These are phyloP conservation scores for Glyphotaelius pellucidus DNA, from an alignment of 2,888 invertebrate species.

Conservation along the genomic window DNA sequence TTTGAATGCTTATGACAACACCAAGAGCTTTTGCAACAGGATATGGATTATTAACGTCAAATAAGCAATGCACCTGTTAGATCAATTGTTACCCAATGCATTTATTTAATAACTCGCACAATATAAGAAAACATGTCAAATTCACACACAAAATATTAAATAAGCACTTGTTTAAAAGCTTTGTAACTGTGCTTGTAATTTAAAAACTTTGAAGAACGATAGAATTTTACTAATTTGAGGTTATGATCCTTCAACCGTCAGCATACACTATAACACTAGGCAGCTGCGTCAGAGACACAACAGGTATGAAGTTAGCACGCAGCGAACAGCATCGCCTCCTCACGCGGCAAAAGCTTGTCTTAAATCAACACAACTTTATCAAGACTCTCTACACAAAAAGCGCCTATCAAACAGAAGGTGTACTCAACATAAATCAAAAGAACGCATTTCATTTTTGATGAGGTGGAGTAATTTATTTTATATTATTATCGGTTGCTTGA, in stretches of 20 bases:
- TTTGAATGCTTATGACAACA: neutral
- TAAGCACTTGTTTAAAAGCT: neutral
- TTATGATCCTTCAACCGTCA: constrained; percentile 47
- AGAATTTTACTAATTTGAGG: constrained; percentile 29
- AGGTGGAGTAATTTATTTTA: neutral
- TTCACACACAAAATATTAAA: neutral
- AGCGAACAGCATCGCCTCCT: neutral
- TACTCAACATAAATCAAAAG: neutral
- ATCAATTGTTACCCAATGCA: neutral
- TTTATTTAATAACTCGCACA: neutral
- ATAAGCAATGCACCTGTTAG: constrained; percentile 5
- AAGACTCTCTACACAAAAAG: neutral
- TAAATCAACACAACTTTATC: neutral
- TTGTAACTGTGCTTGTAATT: neutral
- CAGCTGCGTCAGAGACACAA: constrained; percentile 45
- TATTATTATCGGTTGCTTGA: neutral
- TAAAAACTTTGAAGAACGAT: neutral
- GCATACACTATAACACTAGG: constrained; percentile 16
- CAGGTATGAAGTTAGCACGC: constrained; percentile 53
- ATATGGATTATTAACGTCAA: neutral
- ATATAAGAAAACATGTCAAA: neutral
- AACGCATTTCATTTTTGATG: neutral
- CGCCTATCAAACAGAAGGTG: neutral
- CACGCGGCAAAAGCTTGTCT: constrained; percentile 35
- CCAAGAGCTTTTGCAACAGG: neutral